Conservation (phyloP, 2,888 invertebrate genomes). For the Siphlonurus alternatus region DNA sequence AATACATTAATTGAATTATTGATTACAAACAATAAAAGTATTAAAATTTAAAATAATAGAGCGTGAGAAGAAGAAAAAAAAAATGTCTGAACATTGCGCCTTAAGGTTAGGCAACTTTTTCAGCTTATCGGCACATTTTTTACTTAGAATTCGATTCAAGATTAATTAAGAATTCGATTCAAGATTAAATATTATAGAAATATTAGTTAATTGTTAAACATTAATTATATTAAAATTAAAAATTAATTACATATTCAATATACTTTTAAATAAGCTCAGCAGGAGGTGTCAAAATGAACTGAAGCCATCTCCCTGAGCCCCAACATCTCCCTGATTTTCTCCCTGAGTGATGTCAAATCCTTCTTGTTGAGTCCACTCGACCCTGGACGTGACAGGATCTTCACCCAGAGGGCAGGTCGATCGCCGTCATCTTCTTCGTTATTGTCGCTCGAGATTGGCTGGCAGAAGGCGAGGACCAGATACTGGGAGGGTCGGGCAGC, state of each 20-base stretch:
- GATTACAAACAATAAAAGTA: too few relatives aligned
- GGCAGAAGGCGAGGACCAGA: neutral
- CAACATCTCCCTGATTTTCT: neutral
- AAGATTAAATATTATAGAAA: too few relatives aligned
- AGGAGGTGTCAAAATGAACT: neutral
- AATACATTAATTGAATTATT: too few relatives aligned
- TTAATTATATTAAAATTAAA: neutral
- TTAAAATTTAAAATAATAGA: too few relatives aligned
- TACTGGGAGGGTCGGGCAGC: neutral
- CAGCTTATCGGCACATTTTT: too few relatives aligned
- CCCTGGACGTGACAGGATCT: neutral
- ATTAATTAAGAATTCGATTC: too few relatives aligned
- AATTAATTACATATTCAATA: neutral
- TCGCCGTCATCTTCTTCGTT: neutral
- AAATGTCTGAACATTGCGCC: too few relatives aligned
- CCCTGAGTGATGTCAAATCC: neutral
- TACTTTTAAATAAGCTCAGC: too few relatives aligned
- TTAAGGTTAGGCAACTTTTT: too few relatives aligned
- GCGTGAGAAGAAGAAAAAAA: neutral
- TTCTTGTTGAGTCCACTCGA: neutral
- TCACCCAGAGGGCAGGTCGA: constrained; percentile 1
- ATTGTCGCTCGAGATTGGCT: neutral
- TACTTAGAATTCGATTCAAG: too few relatives aligned
- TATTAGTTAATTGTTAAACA: too few relatives aligned
- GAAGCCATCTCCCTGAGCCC: neutral